Conservation (phyloP, 1,140 invertebrate species). For the Aphelinus atriplicis region DNA sequence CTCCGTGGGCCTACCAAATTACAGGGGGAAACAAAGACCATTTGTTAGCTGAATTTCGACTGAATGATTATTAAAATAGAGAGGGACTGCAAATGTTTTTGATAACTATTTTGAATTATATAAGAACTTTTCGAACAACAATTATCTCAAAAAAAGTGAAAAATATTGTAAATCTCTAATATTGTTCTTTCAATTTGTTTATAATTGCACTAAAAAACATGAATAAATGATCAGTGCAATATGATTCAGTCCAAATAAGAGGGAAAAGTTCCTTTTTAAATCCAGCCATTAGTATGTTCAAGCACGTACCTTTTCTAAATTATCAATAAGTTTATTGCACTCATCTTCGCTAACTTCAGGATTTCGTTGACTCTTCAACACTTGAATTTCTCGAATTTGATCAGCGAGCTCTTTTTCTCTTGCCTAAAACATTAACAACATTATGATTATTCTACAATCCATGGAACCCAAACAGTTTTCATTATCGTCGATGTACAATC, state of each 20-base stretch:
- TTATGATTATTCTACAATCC: no score
- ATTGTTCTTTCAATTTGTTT: neutral
- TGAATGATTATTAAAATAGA: neutral
- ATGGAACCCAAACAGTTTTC: no score
- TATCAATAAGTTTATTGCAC: constrained; percentile 59
- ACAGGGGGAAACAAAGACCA: constrained; percentile 23
- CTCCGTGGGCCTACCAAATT: constrained; percentile 58
- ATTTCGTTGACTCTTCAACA: constrained; percentile 63
- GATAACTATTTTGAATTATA: neutral
- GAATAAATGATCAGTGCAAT: neutral
- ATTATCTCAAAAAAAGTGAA: no score
- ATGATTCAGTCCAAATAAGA: neutral
- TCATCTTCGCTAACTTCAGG: constrained; percentile 60
- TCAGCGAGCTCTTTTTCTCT: constrained; percentile 74
- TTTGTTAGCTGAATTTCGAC: no score
- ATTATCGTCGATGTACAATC: no score
- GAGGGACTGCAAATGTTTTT: neutral
- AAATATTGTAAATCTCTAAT: no score
- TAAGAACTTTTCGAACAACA: neutral
- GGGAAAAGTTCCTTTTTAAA: neutral
- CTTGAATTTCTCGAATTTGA: constrained; percentile 69
- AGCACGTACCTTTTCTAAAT: constrained; percentile 67
- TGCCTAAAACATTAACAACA: constrained; percentile 64
- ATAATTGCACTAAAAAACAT: neutral
- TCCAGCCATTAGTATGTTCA: neutral